phyloP scores from a whole-genome alignment of 2,797 vertebrate genomes.

The Graptemys geographica region DNA sequence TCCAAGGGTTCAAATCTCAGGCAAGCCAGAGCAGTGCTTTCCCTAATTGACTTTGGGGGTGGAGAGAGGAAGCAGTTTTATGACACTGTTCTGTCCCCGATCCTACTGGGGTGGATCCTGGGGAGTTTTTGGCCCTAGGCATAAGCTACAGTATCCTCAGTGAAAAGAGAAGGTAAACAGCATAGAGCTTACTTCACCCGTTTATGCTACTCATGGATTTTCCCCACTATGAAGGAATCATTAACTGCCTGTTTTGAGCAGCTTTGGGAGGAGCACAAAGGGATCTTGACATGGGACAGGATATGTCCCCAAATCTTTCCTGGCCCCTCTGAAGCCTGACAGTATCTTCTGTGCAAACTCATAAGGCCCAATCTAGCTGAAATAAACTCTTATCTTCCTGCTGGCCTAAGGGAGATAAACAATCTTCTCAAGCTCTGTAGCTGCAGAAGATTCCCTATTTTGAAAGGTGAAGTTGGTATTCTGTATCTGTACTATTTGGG shows the following conservation, averaged over 20 bases:
- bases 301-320: background rate
- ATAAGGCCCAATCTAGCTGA: background rate
- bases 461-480: background rate
- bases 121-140: background rate
- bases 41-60: too few relatives aligned
- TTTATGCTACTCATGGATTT: background rate
- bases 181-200: background rate
- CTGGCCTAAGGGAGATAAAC: background rate
- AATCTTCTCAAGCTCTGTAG: background rate
- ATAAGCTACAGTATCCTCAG: background rate
- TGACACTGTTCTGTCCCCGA: background rate
- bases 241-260: background rate
- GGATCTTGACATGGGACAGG: background rate
- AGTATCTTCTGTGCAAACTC: background rate
- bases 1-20: fast-evolving
- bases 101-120: background rate
- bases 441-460: background rate
- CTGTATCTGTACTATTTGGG: background rate
- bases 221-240: background rate
- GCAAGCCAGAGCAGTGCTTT: background rate
- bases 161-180: background rate
- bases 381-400: background rate
- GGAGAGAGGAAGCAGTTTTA: background rate
- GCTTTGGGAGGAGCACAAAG: background rate
- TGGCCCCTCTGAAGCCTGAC: conserved; percentile 4